phyloP scores from a whole-genome alignment of 2,888 invertebrate genomes.

The Drosophila algonquin region DNA sequence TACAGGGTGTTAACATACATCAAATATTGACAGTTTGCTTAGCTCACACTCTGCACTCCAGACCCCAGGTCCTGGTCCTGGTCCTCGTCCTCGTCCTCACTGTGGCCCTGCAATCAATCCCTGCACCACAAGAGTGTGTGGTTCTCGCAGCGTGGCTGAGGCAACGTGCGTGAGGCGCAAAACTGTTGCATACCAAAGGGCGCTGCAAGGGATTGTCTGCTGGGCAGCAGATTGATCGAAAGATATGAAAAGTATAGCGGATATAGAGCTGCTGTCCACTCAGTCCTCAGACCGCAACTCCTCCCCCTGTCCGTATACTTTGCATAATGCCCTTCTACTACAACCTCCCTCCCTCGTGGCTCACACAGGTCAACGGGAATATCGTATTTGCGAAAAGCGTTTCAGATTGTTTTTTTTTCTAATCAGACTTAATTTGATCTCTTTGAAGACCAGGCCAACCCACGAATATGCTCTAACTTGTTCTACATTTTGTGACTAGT shows the following conservation, averaged over 20 bases:
- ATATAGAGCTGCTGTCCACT: neutral
- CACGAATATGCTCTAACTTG: no score
- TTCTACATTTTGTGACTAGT: no score
- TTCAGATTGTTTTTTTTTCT: no score
- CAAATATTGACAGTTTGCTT: constrained; percentile 80
- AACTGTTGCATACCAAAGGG: constrained; percentile 8
- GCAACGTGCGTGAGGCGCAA: neutral
- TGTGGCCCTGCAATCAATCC: neutral
- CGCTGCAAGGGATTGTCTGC: neutral
- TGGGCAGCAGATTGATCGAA: constrained; percentile 8
- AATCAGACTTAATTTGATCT: no score
- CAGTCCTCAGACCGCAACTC: neutral
- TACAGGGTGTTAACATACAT: constrained; percentile 77
- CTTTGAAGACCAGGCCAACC: no score
- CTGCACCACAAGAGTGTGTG: neutral
- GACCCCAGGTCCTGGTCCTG: neutral
- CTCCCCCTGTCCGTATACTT: neutral
- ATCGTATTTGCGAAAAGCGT: no score
- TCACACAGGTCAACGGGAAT: no score
- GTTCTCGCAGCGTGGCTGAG: no score
- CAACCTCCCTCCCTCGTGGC: no score
- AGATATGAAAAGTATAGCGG: neutral
- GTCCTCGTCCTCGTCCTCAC: no score
- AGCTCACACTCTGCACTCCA: constrained; percentile 50
- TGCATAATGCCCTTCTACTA: neutral